Percentiles rank a stretch among this genome's conserved stretches.
phyloP scores from a whole-genome alignment of 2,113 vertebrate genomes.

The Muntiacus reevesi region DNA sequence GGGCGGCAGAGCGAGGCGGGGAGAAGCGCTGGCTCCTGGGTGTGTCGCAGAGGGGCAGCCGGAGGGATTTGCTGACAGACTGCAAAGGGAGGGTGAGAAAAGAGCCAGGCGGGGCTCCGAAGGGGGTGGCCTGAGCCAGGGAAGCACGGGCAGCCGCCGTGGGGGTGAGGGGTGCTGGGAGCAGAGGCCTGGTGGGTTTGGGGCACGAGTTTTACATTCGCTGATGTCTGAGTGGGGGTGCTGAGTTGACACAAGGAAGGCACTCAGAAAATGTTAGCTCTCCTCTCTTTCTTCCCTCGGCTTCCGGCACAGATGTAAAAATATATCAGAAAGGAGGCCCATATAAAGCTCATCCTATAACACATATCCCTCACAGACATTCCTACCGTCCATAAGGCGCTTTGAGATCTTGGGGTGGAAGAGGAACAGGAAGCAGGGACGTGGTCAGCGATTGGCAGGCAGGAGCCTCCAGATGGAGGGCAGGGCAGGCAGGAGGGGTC shows the following conservation, averaged over 20 bases:
- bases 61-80: neutral
- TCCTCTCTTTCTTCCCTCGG: neutral
- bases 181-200: neutral
- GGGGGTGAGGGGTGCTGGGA: neutral
- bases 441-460: accelerated
- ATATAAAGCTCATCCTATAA: neutral
- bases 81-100: neutral
- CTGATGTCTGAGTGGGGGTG: neutral
- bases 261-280: neutral
- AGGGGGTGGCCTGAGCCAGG: neutral
- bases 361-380: neutral
- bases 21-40: neutral
- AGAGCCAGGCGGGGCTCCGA: neutral
- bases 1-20: neutral
- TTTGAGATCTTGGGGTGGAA: neutral
- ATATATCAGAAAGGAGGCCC: neutral
- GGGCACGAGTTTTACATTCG: neutral
- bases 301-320: neutral
- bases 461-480: neutral
- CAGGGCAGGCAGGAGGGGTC: neutral
- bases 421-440: too few relatives aligned
- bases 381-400: neutral
- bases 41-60: neutral
- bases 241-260: neutral
- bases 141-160: accelerated